These are phyloP conservation scores for Urophycis tenuis DNA, from an alignment of 2,797 vertebrate species.

Conservation along the genomic window DNA sequence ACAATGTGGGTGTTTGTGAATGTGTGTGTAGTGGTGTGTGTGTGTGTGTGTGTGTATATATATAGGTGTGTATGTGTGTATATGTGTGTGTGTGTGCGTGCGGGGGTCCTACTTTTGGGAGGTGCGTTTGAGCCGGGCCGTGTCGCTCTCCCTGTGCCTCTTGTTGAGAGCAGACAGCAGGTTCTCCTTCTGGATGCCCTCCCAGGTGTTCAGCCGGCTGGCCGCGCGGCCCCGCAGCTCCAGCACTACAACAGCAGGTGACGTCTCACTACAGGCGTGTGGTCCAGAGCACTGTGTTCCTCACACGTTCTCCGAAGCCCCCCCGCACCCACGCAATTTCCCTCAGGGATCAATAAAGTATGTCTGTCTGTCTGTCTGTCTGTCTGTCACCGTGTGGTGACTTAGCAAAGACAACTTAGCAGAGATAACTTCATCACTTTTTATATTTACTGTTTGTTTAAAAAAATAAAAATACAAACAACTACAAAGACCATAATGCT, in stretches of 20 bases:
- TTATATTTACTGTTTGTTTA: too few relatives aligned
- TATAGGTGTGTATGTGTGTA: too few relatives aligned
- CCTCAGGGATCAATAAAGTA: too few relatives aligned
- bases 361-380: too few relatives aligned
- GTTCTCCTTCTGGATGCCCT: slow-evolving; percentile 79
- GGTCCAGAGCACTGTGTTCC: neutral
- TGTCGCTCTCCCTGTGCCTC: slow-evolving; percentile 72
- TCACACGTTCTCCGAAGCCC: neutral
- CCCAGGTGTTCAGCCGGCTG: slow-evolving; percentile 75
- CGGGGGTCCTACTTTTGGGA: slow-evolving; percentile 72
- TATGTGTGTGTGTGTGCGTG: neutral
- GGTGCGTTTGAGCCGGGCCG: slow-evolving; percentile 70
- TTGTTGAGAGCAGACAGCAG: slow-evolving; percentile 68
- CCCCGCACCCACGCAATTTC: too few relatives aligned
- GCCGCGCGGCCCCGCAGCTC: slow-evolving; percentile 56
- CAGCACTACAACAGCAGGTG: slow-evolving; percentile 54
- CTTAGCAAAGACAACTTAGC: too few relatives aligned
- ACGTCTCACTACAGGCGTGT: too few relatives aligned
- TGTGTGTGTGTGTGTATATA: neutral
- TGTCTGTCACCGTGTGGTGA: too few relatives aligned
- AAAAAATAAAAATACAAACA: too few relatives aligned
- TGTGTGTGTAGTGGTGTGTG: neutral
- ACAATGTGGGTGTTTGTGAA: neutral
- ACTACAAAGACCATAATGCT: too few relatives aligned
- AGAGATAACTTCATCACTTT: too few relatives aligned